Evolutionary conservation across 2,113 vertebrate genomes (phyloP).

Genomic region (Psephotus haematonotus): DNA sequence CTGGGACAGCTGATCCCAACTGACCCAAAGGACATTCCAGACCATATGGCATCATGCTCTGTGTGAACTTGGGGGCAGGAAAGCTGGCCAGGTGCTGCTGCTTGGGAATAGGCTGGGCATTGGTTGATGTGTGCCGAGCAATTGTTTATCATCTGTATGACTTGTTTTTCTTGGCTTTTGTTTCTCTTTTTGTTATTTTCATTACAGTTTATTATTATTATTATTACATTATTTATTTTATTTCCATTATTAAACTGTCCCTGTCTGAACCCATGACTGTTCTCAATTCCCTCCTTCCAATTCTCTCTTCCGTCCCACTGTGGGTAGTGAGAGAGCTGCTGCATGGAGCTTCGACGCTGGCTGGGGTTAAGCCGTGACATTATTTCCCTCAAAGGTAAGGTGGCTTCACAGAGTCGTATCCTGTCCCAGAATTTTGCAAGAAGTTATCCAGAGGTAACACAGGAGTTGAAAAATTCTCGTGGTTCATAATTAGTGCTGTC

Average conservation of each 20-base stretch:
- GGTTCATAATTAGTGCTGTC: background rate
- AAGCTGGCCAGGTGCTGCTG: background rate
- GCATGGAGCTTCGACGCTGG: background rate
- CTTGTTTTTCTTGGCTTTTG: background rate
- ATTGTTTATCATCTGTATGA: background rate
- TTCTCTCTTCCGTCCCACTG: background rate
- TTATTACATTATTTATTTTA: background rate
- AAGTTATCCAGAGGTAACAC: background rate
- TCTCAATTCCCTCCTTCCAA: background rate
- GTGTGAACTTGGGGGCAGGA: background rate
- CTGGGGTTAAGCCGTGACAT: background rate
- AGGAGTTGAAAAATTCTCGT: background rate
- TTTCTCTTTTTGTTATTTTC: background rate
- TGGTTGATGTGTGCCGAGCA: background rate
- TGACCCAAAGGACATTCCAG: background rate
- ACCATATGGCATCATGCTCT: background rate
- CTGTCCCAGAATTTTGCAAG: background rate
- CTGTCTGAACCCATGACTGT: background rate
- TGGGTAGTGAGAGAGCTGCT: background rate
- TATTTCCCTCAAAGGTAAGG: background rate
- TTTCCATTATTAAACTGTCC: background rate
- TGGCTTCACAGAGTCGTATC: background rate
- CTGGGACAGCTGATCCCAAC: background rate
- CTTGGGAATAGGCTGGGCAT: background rate
- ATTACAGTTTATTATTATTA: background rate